A percentile compares a stretch with the other conserved stretches of the same genome.
phyloP scores from a whole-genome alignment of 1,140 invertebrate genomes.

The Plodia interpunctella region DNA sequence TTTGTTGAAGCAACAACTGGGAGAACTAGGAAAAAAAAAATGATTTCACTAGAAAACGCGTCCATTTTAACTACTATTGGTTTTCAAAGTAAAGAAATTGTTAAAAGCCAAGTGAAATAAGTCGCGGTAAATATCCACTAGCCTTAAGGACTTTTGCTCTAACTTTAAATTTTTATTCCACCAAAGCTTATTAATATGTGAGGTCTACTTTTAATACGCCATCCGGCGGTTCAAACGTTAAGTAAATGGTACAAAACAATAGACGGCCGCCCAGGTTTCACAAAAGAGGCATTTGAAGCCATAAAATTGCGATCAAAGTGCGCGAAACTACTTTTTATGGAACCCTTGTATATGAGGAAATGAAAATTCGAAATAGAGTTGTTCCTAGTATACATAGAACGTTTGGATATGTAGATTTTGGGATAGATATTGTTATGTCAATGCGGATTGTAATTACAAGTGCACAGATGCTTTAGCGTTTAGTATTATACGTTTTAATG shows the following conservation, averaged over 20 bases:
- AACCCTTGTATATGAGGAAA: slow-evolving; percentile 13
- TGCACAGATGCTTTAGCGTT: too few relatives aligned
- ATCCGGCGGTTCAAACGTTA: neutral
- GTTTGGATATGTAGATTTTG: slow-evolving; percentile 16
- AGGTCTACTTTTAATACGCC: slow-evolving; percentile 3
- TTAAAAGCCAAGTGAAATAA: neutral
- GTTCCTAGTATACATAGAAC: neutral
- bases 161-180: slow-evolving; percentile 12
- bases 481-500: too few relatives aligned
- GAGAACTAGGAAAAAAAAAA: too few relatives aligned
- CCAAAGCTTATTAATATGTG: slow-evolving; percentile 10
- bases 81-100: neutral
- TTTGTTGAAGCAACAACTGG: neutral
- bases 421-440: neutral
- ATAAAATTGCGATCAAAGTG: slow-evolving; percentile 6
- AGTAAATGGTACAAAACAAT: slow-evolving; percentile 9
- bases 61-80: neutral
- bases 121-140: slow-evolving; percentile 5
- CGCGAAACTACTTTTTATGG: neutral
- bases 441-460: neutral
- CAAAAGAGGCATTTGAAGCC: slow-evolving; percentile 14
- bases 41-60: neutral
- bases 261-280: slow-evolving; percentile 11
- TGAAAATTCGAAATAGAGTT: slow-evolving; percentile 11
- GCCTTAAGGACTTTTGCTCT: slow-evolving; percentile 6